These are phyloP conservation scores for Acomys russatus DNA, from an alignment of 2,797 vertebrate genomes.

Conservation along the genomic window DNA sequence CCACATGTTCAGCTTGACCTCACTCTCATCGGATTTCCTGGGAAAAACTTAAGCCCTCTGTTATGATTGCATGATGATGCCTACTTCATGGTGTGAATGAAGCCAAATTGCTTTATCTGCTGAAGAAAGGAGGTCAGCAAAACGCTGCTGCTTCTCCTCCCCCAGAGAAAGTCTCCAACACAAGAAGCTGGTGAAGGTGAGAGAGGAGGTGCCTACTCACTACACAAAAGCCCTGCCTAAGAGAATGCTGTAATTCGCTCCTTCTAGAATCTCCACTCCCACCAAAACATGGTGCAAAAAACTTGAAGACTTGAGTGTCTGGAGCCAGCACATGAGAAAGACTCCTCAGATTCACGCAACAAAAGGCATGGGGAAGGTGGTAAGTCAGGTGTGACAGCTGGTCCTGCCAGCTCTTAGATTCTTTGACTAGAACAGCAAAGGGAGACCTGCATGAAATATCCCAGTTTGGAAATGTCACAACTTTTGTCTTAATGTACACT, in stretches of 20 bases:
- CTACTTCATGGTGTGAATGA: background rate
- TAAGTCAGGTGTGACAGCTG: fast-evolving
- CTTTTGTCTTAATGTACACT: background rate
- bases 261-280: background rate
- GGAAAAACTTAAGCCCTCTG: background rate
- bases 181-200: background rate
- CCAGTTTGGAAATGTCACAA: background rate
- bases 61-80: background rate
- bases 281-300: background rate
- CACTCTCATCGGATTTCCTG: background rate
- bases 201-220: background rate
- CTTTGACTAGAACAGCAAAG: background rate
- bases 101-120: background rate
- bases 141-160: background rate
- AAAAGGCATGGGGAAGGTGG: too few relatives aligned
- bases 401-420: background rate
- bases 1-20: background rate
- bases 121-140: background rate
- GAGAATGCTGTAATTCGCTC: too few relatives aligned
- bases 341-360: fast-evolving
- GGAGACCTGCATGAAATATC: background rate
- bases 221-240: background rate
- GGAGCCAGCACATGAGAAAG: background rate
- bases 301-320: background rate
- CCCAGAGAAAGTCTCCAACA: background rate